Base-by-base conservation (phyloP, 2,888 invertebrate genomes). In the Gasteruption jaculator region DNA sequence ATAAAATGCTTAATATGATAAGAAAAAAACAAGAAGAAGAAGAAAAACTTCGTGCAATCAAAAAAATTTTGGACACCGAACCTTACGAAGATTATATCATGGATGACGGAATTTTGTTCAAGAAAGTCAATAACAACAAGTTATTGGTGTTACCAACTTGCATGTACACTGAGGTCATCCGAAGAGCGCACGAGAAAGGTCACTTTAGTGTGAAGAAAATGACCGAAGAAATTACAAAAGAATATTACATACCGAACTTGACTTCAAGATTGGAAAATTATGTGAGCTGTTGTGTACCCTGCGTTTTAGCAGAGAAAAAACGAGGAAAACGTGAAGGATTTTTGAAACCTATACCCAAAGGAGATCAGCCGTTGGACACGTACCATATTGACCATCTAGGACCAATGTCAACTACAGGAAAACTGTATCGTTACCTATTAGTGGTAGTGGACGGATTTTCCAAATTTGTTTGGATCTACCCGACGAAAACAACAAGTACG, bases 321-420 rank as follows among this genome's bases (percentile, higher is more conserved):
- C 40, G 37, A 32, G 36, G 40, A 12, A 46, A 40, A 10, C 37
- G 35, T 10, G 38, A 47, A 18, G 45, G 42, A 12, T 11, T 39
- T 2, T 16, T 48, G 3, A 37, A 6, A 6, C 38, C 38, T 5
- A 43, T 43, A 12, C 43, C 43, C 5, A 43, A 43, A 29, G 38
- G 38, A 10, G 38, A 43, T 3, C 5, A 7, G 5, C 38, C 34
- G 2, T 12, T 43, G 1, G 14, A 43, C 24, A 43, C 34, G 8
- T 34, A 25, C 12, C 34, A 38, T 16, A n/a, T 40, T 4, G 37
- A 37, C 12, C 37, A 37, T 16, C 11, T 37, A 20, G 52, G 62
- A 60, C 18, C 50, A 49, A 4, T 44, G 62, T 20, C 34, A 55
- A 32, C 50, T 51, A 0, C 1, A 63, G 62, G n/a, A 63, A 63